These are phyloP conservation scores for Percopsis omiscomaycus DNA, from an alignment of 2,797 vertebrate genomes.

Conservation along the genomic window DNA sequence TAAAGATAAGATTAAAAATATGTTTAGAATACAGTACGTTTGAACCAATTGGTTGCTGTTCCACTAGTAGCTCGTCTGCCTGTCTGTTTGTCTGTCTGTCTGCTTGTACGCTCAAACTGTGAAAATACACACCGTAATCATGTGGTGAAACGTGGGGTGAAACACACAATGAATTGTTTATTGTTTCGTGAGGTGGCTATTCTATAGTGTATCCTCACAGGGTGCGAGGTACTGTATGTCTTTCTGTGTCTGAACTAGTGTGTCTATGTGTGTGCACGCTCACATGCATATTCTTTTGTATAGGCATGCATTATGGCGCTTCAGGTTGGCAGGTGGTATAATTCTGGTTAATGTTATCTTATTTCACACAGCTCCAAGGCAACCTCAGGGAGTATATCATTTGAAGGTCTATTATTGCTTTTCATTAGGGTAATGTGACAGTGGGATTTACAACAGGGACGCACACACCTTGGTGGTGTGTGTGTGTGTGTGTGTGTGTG, in stretches of 20 bases:
- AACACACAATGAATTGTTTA: background rate
- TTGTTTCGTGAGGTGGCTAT: too few species aligned
- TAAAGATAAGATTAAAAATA: too few species aligned
- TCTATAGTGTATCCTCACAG: too few species aligned
- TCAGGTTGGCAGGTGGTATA: slow-evolving; percentile 65
- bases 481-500: background rate
- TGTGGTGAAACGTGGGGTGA: background rate
- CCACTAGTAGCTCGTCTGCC: too few species aligned
- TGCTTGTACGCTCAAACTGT: too few species aligned
- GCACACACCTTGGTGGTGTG: background rate
- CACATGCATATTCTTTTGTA: slow-evolving; percentile 13
- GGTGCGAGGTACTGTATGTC: slow-evolving; percentile 18
- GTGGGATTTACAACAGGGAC: slow-evolving; percentile 22
- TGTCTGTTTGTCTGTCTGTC: too few species aligned
- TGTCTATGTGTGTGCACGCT: background rate
- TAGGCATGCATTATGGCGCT: slow-evolving; percentile 48
- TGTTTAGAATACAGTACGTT: too few species aligned
- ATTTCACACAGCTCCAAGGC: slow-evolving; percentile 63
- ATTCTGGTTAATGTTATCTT: slow-evolving; percentile 74
- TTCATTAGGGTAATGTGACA: slow-evolving; percentile 75
- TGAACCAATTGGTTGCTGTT: too few species aligned
- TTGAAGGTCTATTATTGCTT: slow-evolving; percentile 71
- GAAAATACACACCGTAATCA: too few species aligned
- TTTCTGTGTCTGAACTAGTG: slow-evolving; percentile 31
- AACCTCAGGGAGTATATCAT: slow-evolving; percentile 67